Conservation (phyloP, 2,888 invertebrate species). For the Euplagia quadripunctaria region DNA sequence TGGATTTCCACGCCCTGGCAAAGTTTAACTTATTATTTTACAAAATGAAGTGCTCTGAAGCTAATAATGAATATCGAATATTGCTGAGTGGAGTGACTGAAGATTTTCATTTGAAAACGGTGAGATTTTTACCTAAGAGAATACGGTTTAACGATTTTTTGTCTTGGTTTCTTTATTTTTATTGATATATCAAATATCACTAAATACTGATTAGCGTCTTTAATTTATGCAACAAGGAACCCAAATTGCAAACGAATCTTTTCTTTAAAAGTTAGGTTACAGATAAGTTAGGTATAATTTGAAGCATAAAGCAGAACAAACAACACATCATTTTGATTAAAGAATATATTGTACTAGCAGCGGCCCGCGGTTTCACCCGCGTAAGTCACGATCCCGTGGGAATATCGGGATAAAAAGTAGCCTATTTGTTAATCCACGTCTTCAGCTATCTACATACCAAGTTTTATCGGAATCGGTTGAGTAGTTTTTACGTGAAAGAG, state of each 20-base stretch:
- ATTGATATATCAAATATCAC: neutral
- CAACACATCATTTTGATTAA: no score
- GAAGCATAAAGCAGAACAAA: neutral
- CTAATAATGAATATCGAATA: constrained; percentile 4
- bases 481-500: no score
- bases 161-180: neutral
- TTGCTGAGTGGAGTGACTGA: neutral
- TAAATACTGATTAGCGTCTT: neutral
- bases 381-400: no score
- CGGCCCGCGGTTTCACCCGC: no score
- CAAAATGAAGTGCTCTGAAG: constrained; percentile 10
- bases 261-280: neutral
- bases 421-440: no score
- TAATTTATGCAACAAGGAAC: neutral
- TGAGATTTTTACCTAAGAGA: constrained; percentile 1
- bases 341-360: no score
- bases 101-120: constrained; percentile 17
- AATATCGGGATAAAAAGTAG: no score
- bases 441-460: no score
- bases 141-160: neutral
- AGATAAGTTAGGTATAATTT: neutral
- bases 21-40: constrained; percentile 4
- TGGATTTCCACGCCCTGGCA: constrained; percentile 1
- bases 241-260: neutral
- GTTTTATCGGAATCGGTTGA: no score